Conservation (phyloP, 2,113 vertebrate genomes). For the Ondatra zibethicus region DNA sequence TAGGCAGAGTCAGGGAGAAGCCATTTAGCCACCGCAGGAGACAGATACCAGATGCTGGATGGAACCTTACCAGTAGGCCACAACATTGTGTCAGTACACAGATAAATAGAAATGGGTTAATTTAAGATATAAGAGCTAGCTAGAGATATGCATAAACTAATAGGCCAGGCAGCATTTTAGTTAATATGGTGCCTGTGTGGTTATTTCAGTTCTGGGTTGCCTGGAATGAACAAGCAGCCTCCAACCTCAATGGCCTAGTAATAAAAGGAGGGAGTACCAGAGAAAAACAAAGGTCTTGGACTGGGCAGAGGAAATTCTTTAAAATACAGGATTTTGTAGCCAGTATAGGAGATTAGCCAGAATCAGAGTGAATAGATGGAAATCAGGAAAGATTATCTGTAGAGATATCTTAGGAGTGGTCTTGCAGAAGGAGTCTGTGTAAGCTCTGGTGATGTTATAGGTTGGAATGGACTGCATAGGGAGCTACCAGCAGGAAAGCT, state of each 20-base stretch:
- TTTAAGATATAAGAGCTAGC: too few species aligned
- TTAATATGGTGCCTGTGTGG: rapidly evolving
- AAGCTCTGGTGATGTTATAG: rapidly evolving
- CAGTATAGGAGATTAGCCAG: neutral
- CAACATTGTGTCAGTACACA: too few species aligned
- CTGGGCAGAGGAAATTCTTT: rapidly evolving
- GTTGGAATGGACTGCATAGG: neutral
- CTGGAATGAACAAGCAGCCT: too few species aligned
- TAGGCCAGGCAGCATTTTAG: too few species aligned
- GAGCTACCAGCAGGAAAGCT: neutral
- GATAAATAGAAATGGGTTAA: too few species aligned
- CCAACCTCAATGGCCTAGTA: too few species aligned
- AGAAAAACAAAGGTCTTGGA: neutral
- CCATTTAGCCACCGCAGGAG: too few species aligned
- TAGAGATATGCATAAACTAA: too few species aligned
- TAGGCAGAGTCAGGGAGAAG: too few species aligned
- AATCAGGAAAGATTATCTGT: rapidly evolving
- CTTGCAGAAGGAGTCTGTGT: neutral
- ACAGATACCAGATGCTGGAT: too few species aligned
- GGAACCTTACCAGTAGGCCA: too few species aligned
- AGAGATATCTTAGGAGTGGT: neutral
- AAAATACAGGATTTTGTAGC: neutral
- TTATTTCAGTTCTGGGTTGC: too few species aligned
- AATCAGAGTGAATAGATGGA: neutral
- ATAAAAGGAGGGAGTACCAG: neutral